Percentiles rank a stretch among this genome's conserved stretches.
phyloP scores from a whole-genome alignment of 2,888 invertebrate species.

The Cosmia pyralina region DNA sequence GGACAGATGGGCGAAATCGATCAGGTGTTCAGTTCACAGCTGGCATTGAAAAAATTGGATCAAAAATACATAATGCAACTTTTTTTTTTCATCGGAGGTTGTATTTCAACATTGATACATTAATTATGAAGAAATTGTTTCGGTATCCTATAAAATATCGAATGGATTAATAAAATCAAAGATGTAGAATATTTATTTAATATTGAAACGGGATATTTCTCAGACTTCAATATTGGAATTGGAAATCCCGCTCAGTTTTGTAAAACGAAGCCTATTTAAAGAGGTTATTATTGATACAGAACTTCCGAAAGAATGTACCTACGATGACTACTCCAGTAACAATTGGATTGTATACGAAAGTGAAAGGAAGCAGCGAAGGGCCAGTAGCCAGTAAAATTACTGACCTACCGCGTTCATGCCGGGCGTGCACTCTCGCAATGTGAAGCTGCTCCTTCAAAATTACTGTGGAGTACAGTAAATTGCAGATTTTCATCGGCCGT shows the following conservation, averaged over 20 bases:
- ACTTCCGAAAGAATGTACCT: slow-evolving; percentile 17
- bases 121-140: slow-evolving; percentile 24
- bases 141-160: not conserved
- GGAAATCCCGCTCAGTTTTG: not conserved
- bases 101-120: slow-evolving; percentile 34
- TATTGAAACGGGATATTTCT: not conserved
- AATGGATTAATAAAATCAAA: not conserved
- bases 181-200: not conserved
- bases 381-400: slow-evolving; percentile 44
- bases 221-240: not conserved
- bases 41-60: slow-evolving; percentile 44
- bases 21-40: slow-evolving; percentile 25
- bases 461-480: not conserved
- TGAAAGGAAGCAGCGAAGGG: slow-evolving; percentile 61
- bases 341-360: slow-evolving; percentile 49
- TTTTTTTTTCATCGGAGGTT: slow-evolving; percentile 21
- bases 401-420: slow-evolving; percentile 51
- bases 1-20: slow-evolving; percentile 34
- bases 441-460: slow-evolving; percentile 17
- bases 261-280: not conserved
- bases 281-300: not conserved
- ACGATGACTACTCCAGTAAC: slow-evolving; percentile 30
- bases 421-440: slow-evolving; percentile 32
- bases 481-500: slow-evolving; percentile 3
- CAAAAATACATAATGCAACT: slow-evolving; percentile 11